Evolutionary conservation across 2,888 invertebrate genomes (phyloP).

Genomic region (Odiellus spinosus): DNA sequence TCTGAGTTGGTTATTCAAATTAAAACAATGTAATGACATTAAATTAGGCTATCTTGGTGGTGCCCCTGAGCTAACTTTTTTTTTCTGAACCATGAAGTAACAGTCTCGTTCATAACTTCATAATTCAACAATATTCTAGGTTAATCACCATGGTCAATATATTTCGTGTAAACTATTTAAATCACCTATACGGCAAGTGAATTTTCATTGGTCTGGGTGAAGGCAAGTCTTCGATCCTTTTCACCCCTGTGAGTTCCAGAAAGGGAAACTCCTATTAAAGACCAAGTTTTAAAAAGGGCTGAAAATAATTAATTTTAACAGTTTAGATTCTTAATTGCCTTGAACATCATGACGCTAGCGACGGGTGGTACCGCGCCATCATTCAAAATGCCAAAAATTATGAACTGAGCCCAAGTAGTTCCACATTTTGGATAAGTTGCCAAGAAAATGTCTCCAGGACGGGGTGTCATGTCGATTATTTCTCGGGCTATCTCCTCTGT

Average conservation of each 20-base stretch:
- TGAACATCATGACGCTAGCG: slow-evolving; percentile 11
- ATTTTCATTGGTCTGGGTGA: slow-evolving; percentile 13
- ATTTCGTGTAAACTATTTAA: no score
- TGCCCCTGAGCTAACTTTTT: no score
- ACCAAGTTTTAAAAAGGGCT: no score
- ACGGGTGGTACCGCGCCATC: slow-evolving; percentile 12
- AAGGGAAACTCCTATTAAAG: slow-evolving; percentile 8
- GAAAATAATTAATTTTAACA: no score
- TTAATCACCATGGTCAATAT: no score
- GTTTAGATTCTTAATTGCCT: neutral
- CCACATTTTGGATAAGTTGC: slow-evolving; percentile 17
- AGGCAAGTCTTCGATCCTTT: slow-evolving; percentile 4
- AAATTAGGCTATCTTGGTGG: no score
- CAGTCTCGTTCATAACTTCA: no score
- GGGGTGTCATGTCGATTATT: slow-evolving; percentile 2
- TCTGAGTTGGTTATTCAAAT: no score
- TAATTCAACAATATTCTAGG: no score
- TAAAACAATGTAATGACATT: no score
- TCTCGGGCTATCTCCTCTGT: no score
- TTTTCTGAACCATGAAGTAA: no score
- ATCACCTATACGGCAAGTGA: slow-evolving; percentile 10
- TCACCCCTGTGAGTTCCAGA: slow-evolving; percentile 8
- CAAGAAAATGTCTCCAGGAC: slow-evolving; percentile 10
- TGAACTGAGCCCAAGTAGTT: slow-evolving; percentile 16
- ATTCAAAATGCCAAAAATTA: slow-evolving; percentile 15